Base-by-base conservation (phyloP, 2,888 invertebrate species). In the Cloeon dipterum region DNA sequence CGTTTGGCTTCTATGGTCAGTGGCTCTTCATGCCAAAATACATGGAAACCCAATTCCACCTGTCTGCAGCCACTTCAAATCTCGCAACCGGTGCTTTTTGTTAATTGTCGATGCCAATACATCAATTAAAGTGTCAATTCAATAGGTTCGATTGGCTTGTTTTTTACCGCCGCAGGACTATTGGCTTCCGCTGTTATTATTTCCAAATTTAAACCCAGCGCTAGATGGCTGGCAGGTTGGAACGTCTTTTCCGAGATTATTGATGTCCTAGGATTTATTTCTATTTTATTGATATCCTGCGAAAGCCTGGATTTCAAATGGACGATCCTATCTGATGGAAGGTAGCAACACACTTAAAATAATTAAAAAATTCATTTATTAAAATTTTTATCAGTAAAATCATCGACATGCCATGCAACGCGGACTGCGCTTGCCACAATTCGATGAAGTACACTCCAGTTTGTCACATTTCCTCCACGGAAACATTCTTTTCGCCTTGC, bases 401-500 rank as follows among this genome's bases (percentile, higher is more conserved):
- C n/a, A n/a, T 57, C 17, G 48, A 56, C 2, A n/a, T n/a, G n/a
- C n/a, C n/a, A n/a, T 77, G 78, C 49, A 76, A 73, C 47, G 56
- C 61, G 14, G 58, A 63, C 41, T 78, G 77, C 49, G 56, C 65
- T 41, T 78, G 77, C 52, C 44, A 45, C 4, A 70, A 72, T 45
- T 72, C 69, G 46, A 70, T 72, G 17, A 69, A 71, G 42, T 78
- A 74, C 49, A 71, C 74, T 35, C 77, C 77, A 0, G 71, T 79
- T 1, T 78, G 77, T 48, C 65, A 68, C 42, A 11, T 17, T 3
- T 18, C 11, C 17, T 16, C 17, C 10, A 64, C 65, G 1, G 47
- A 44, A 32, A 72, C 73, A 3, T 79, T 68, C 49, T 78, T 78
- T 46, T 78, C 77, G 0, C 73, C 79, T 4, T 82, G 82, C 50